Base-by-base conservation (phyloP, 2,888 invertebrate species). In the Napeogenes sylphis region DNA sequence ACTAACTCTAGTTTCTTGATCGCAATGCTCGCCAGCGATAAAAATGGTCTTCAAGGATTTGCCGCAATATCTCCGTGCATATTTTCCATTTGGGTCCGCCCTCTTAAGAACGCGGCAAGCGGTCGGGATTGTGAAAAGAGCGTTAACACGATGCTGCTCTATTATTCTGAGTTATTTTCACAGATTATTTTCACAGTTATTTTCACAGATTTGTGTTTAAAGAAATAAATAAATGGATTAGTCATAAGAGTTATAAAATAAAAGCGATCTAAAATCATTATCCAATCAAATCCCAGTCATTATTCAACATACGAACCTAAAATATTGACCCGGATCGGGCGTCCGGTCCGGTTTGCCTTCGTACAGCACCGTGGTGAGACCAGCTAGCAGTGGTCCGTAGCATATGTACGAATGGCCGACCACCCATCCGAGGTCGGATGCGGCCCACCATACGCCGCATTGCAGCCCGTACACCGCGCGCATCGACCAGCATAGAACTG, bases 341-440 rank as follows among this genome's bases (percentile, higher is more conserved):
- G 98, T 98, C 66, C 98, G 94, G 73, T 98, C 97, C 0, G 98
- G 98, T 80, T 98, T 98, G 3, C 98, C 98, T 84, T 98, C 96
- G 76, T 96, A 97, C 89, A 97, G 93, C 30, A 97, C 91, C 58
- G 94, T 95, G 0, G 97, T 97, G 54, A 94, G 90, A 0, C 97
- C 96, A 69, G 94, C 93, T 0, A 97, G 85, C 4, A 98, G 87
- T 0, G 98, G 98, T 0, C 95, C 98, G 74, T 98, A 98, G 81
- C 97, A 97, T 71, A 98, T 98, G 81, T 97, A 98, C 0, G 97
- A 98, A 78, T 97, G 98, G 0, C 98, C 98, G 0, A 98, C 98
- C 0, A 98, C 98, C 97, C 97, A 97, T 12, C 97, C 97, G 59
- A 96, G 91, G 76, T 95, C 95, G 51, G 98, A 98, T 0, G 97